phyloP scores from a whole-genome alignment of 2,888 invertebrate genomes.

The Psylliodes chrysocephalus region DNA sequence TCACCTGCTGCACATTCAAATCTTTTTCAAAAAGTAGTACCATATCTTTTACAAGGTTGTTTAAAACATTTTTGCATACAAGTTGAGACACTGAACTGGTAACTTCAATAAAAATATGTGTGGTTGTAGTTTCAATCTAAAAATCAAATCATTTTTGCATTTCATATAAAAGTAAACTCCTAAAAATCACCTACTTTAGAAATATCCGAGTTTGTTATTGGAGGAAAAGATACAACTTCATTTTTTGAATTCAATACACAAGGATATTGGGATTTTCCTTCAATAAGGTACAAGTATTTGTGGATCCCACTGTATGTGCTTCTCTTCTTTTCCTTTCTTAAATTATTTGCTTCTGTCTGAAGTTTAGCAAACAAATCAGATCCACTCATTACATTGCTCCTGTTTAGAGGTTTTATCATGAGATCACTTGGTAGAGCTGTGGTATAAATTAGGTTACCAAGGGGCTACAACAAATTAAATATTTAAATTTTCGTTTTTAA shows the following conservation, averaged over 20 bases:
- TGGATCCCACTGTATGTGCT: conserved; percentile 85
- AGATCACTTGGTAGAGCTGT: conserved; percentile 74
- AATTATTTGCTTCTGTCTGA: conserved; percentile 79
- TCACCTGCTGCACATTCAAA: conserved; percentile 73
- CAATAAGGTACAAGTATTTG: conserved; percentile 82
- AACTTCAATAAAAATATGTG: conserved; percentile 78
- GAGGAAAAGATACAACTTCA: conserved; percentile 84
- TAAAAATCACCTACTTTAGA: conserved; percentile 71
- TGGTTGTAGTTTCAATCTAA: conserved; percentile 75
- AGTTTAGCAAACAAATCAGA: conserved; percentile 75
- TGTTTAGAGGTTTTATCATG: conserved; percentile 74
- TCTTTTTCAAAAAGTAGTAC: conserved; percentile 64
- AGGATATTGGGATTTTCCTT: conserved; percentile 78
- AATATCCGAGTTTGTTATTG: conserved; percentile 84
- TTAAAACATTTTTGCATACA: conserved; percentile 75
- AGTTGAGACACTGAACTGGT: conserved; percentile 75
- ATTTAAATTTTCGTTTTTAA: neutral
- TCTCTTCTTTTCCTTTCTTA: conserved; percentile 86
- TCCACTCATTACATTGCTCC: conserved; percentile 71
- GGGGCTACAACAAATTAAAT: conserved; percentile 45
- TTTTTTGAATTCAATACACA: conserved; percentile 74
- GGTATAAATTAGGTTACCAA: conserved; percentile 74
- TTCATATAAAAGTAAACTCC: conserved; percentile 3
- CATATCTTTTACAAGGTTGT: conserved; percentile 73
- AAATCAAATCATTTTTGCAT: conserved; percentile 41